Evolutionary conservation across 1,140 invertebrate genomes (phyloP), one percentile per base, ranked within the genome.

Genomic region (Brachionus sp.): DNA sequence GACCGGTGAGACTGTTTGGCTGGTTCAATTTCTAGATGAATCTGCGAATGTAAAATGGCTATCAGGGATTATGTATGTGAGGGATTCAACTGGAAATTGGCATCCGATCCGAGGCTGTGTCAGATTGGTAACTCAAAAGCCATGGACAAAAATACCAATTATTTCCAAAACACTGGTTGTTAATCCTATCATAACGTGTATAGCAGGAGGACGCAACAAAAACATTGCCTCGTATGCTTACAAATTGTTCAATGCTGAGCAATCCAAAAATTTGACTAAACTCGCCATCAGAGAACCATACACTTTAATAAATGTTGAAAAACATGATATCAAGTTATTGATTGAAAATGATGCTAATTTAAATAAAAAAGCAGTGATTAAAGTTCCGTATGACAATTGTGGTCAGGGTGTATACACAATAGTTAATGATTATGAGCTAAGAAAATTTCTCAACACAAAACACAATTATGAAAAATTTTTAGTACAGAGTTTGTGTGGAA

Each of bases 361-460:
- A 16, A 57, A 57, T 57, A 35, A 33, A 42, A 53, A 77, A 53
- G 44, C 23, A 2, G 75, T 77, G 25, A 77, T 77, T 16, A 77
- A 77, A 57, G 75, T 53, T n/a, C 75, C 75, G 13, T 77, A 77
- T 77, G 25, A 53, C 9, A 77, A 77, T 77, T 29, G 44, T 77
- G 75, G 75, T 19, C 75, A 77, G 35, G 75, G 75, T 16, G 75
- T 77, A 5, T 77, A 77, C 13, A 77, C 75, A n/a, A 77, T 77
- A 33, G 29, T 77, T n/a, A 77, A 77, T 57, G 37, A 77, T 33
- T 19, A 16, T 9, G 75, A 77, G 33, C 53, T 77, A 29, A 16
- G 35, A 77, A 35, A 77, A 42, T 77, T 77, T 35, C 46, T 77
- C 10, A 35, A 33, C n/a, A 53, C 29, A 37, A n/a, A 53, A 12